Base-by-base conservation (phyloP, 2,888 invertebrate genomes). In the Drosophila paramelanica region DNA sequence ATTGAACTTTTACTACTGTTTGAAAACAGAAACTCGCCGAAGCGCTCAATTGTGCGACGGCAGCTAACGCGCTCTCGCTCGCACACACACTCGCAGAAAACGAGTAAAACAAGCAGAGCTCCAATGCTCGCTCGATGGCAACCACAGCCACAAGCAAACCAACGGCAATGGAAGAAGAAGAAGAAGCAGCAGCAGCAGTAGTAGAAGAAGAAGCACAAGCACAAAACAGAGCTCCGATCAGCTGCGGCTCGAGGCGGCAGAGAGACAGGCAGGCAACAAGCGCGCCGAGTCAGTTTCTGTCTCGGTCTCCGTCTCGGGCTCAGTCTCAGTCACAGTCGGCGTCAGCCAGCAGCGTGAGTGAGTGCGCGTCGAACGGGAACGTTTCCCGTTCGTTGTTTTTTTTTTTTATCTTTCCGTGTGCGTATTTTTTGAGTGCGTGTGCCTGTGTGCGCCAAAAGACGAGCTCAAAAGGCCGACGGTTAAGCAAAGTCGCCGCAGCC, bases 1-100 rank as follows among this genome's bases (percentile, higher is more conserved):
- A 84, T 84, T 87, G 68, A 81, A 89, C 85, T 89, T 87, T 84
- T 87, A 87, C 88, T 81, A 84, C 85, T 72, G 79, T 66, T 81
- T 84, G 66, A 56, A 77, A 73, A 67, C 73, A 67, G 46, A 73
- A 69, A 77, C 81, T 78, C 55, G 49, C 42, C 72, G 72, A 62
- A 69, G 59, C 66, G 75, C 78, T 79, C 78, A 81, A 67, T 81
- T 80, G 77, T 77, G 77, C 78, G 62, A 57, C 65, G 61, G 56
- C 23, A 31, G 27, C 27, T 31, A 8, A 31, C 27, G 23, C 67
- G 60, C 72, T 49, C 60, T 67, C 33, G 45, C 52, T 59, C 58
- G 58, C 45, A 62, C 49, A 49, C 39, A 23, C 49, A 25, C 45
- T 31, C 39, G 51, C 11, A 33, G 51, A 42, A 57, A 52, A 50